These are phyloP conservation scores for Muricea muricata DNA, from an alignment of 92 coral and sea anemone genomes.

Conservation along the genomic window DNA sequence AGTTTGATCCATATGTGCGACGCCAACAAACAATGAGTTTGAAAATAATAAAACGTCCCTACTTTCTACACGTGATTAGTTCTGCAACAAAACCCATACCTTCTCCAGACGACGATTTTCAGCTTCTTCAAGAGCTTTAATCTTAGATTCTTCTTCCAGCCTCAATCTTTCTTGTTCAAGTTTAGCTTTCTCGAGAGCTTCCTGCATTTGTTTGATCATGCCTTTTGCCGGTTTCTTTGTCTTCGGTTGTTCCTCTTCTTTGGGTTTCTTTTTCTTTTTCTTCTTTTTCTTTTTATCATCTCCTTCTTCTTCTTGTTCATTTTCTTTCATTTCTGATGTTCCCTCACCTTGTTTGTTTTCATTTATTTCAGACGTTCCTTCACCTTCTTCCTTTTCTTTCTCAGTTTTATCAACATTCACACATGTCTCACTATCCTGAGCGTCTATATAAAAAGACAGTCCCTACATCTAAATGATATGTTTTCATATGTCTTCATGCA, in stretches of 20 bases:
- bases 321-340: conserved; percentile 43
- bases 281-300: conserved; percentile 85
- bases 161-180: conserved; percentile 81
- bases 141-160: conserved; percentile 87
- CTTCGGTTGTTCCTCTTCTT: conserved; percentile 87
- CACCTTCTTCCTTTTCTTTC: conserved; percentile 7
- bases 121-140: conserved; percentile 84
- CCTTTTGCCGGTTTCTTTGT: conserved; percentile 90
- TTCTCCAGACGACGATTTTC: conserved; percentile 91
- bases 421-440: not conserved
- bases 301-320: conserved; percentile 76
- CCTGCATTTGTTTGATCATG: conserved; percentile 96
- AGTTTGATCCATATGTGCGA: too few relatives aligned
- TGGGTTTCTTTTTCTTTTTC: conserved; percentile 87
- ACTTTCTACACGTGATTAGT: too few relatives aligned
- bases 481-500: too few relatives aligned
- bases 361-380: conserved; percentile 43
- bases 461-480: too few relatives aligned
- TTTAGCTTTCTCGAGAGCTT: conserved; percentile 79
- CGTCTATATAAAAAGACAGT: not conserved
- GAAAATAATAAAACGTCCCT: too few relatives aligned
- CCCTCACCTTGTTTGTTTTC: conserved; percentile 58
- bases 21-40: too few relatives aligned
- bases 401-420: not conserved
- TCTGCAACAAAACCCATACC: conserved; percentile 43